Evolutionary conservation across 2,888 invertebrate species (phyloP), one percentile per base, ranked within the genome.

Genomic region (Pelosia muscerda): DNA sequence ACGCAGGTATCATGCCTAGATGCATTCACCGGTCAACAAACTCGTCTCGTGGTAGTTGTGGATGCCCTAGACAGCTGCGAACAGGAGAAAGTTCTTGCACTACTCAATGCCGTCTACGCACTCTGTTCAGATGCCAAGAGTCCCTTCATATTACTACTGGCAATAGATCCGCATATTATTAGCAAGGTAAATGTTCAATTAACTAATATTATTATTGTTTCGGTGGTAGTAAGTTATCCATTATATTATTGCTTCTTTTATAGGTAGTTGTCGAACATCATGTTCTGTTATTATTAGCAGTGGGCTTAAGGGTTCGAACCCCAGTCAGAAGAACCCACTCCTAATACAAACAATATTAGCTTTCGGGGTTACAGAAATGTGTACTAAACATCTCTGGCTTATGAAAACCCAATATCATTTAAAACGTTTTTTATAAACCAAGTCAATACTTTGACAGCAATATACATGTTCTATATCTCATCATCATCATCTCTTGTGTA

Each of bases 31-130:
- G 96, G 96, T 22, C 98, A 98, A 88, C 99, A 99, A 89, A 99
- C 99, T 61, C 96, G 99, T 54, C 93, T 99, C 66, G 99, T 99
- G 0, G 97, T 99, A 8, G 97, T 99, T 19, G 98, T 99, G 31
- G 99, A 99, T 91, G 99, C 99, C 2, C 93, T 99, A 79, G 99
- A 99, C 94, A 99, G 98, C 87, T 99, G 99, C 88, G 99, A 99
- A 87, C 99, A 99, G 85, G 99, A 99, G 86, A 98, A 99, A 88
- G 98, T 99, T 28, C 95, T 99, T 4, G 96, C 98, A 26, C 97
- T 99, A 23, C 95, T 99, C 73, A 99, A 99, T 95, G 98, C 99
- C 0, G 97, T 99, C 64, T 98, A 99, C 91, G 97, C 99, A 63
- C 95, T 99, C 63, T 99, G 99, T 91, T 98, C 98, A 19, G 98